Evolutionary conservation across 2,113 vertebrate species (phyloP).

Genomic region (Malurus elegans): DNA sequence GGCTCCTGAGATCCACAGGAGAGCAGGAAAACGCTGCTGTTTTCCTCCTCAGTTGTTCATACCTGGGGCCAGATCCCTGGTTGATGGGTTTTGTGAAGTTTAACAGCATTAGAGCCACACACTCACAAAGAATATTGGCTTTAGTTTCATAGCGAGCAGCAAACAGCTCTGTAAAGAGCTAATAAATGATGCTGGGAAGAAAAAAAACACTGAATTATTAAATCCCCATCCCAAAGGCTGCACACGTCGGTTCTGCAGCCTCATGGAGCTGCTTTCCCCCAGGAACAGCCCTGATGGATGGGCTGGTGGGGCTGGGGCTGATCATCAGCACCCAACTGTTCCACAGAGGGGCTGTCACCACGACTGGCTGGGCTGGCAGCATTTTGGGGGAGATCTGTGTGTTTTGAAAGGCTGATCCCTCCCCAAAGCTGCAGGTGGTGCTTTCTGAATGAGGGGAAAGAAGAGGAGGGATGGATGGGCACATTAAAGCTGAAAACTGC

Average conservation of each 20-base stretch:
- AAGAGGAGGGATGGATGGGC: too few relatives aligned
- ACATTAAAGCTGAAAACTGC: background rate
- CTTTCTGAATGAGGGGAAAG: background rate
- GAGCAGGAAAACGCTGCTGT: background rate
- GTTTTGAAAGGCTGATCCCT: background rate
- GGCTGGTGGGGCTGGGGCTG: background rate
- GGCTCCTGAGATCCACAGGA: background rate
- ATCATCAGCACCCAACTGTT: background rate
- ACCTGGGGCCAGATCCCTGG: background rate
- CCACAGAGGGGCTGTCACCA: background rate
- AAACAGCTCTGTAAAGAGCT: background rate
- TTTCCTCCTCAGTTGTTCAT: background rate
- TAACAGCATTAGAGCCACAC: background rate
- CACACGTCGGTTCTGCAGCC: background rate
- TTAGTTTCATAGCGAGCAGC: background rate
- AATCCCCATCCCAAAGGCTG: background rate
- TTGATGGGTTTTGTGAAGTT: background rate
- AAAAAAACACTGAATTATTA: background rate
- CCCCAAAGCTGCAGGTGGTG: fast-evolving
- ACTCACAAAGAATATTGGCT: background rate
- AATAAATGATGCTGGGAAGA: background rate
- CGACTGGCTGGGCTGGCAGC: fast-evolving
- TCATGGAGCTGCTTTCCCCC: fast-evolving
- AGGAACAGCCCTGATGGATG: background rate
- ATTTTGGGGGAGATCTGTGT: background rate